phyloP scores from a whole-genome alignment of 1,140 invertebrate genomes.

The Philopotamus ludificatus region DNA sequence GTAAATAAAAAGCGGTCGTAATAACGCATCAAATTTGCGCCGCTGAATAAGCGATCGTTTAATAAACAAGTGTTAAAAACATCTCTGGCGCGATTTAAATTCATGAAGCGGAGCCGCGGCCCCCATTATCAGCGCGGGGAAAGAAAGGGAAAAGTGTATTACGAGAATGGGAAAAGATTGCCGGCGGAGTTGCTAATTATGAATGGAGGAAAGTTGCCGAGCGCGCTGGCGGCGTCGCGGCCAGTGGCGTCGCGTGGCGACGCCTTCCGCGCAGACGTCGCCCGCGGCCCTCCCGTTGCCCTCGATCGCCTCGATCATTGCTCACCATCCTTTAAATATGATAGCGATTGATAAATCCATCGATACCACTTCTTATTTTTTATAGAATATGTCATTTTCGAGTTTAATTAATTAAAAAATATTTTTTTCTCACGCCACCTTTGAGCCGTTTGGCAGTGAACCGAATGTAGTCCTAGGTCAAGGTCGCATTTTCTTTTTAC shows the following conservation, averaged over 20 bases:
- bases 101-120: constrained; percentile 10
- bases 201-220: constrained; percentile 42
- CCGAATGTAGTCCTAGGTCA: constrained; percentile 42
- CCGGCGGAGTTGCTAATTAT: constrained; percentile 42
- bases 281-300: too few species aligned
- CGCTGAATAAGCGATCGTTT: constrained; percentile 1
- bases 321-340: too few species aligned
- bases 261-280: too few species aligned
- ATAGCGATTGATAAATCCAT: too few species aligned
- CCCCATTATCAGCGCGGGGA: constrained; percentile 9
- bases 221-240: constrained; percentile 16
- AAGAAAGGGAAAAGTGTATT: constrained; percentile 38
- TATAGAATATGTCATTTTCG: neutral
- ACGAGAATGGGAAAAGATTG: constrained; percentile 40
- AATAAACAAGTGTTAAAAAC: constrained; percentile 15
- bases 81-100: constrained; percentile 15
- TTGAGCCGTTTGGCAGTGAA: constrained; percentile 39
- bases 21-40: neutral
- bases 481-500: constrained; percentile 43
- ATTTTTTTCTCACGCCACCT: constrained; percentile 25
- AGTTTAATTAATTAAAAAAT: constrained; percentile 18
- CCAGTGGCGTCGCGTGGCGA: constrained; percentile 8
- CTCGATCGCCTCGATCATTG: too few species aligned
- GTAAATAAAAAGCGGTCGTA: neutral
- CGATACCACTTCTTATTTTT: neutral